Evolutionary conservation across 2,888 invertebrate species (phyloP).

Genomic region (Pachymerium ferrugineum): DNA sequence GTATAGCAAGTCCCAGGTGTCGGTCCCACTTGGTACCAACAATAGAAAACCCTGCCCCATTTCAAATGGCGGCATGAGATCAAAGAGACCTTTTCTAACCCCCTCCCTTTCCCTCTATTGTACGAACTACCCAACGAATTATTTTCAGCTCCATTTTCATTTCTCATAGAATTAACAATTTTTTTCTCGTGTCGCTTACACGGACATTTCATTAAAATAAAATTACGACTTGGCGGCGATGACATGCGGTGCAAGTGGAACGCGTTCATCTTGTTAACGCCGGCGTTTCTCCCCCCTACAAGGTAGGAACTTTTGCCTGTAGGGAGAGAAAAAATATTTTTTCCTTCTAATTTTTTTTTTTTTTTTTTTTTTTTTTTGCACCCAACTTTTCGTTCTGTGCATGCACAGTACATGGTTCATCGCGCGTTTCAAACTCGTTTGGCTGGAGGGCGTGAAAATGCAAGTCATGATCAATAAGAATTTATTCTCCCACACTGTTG

Average conservation of each 20-base stretch:
- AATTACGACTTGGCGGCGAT: not conserved
- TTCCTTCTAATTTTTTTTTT: no score
- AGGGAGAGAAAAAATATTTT: no score
- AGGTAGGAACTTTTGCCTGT: no score
- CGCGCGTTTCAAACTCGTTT: not conserved
- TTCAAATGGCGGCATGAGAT: conserved; percentile 5
- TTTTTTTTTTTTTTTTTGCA: not conserved
- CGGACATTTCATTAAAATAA: not conserved
- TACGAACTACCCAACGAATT: not conserved
- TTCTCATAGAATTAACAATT: no score
- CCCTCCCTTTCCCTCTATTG: not conserved
- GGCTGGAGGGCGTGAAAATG: not conserved
- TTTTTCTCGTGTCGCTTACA: no score
- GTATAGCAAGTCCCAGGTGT: not conserved
- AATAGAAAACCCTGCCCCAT: no score
- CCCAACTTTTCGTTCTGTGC: not conserved
- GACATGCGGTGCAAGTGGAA: not conserved
- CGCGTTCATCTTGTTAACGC: not conserved
- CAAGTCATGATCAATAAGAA: conserved; percentile 13
- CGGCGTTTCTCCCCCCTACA: not conserved
- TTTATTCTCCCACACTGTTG: conserved; percentile 2
- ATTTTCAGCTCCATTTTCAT: no score
- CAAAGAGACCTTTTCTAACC: not conserved
- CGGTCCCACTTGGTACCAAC: not conserved
- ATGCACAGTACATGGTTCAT: not conserved